A percentile compares a stretch with the other conserved stretches of the same genome.
Evolutionary conservation across 2,113 vertebrate genomes (phyloP).

Genomic region (Ptilorrhoa leucosticta): DNA sequence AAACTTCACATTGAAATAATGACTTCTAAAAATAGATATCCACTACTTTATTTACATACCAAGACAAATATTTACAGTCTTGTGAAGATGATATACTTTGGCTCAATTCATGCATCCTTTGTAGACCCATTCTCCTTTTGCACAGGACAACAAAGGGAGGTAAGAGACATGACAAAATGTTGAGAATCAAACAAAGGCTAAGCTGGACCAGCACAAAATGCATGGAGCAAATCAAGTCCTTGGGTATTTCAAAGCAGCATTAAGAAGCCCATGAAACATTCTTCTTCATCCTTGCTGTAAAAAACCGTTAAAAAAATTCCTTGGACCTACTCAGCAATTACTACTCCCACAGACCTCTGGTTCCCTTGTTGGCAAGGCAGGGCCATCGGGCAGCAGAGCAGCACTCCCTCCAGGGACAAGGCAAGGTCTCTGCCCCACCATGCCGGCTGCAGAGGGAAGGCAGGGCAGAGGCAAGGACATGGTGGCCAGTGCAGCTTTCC

Average conservation of each 20-base stretch:
- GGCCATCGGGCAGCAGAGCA: not conserved
- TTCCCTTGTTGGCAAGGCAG: not conserved
- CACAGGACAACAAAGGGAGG: not conserved
- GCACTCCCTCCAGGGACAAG: accelerated
- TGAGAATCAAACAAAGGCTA: not conserved
- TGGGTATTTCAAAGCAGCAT: not conserved
- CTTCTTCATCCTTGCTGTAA: not conserved
- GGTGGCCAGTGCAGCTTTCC: not conserved
- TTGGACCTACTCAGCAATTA: not conserved
- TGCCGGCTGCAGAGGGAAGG: not conserved
- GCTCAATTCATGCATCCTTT: not conserved
- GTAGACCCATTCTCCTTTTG: not conserved
- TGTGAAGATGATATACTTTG: not conserved
- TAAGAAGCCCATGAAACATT: not conserved
- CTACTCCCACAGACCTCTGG: not conserved
- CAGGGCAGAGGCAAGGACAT: not conserved
- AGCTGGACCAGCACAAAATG: not conserved
- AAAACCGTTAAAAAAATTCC: not conserved
- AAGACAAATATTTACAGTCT: not conserved
- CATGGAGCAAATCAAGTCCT: not conserved
- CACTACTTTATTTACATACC: not conserved
- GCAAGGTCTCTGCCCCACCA: not conserved
- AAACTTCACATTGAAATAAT: not conserved
- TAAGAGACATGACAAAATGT: not conserved
- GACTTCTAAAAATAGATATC: not conserved